phyloP scores from a whole-genome alignment of 2,888 invertebrate genomes.

The Brachyptera risi region DNA sequence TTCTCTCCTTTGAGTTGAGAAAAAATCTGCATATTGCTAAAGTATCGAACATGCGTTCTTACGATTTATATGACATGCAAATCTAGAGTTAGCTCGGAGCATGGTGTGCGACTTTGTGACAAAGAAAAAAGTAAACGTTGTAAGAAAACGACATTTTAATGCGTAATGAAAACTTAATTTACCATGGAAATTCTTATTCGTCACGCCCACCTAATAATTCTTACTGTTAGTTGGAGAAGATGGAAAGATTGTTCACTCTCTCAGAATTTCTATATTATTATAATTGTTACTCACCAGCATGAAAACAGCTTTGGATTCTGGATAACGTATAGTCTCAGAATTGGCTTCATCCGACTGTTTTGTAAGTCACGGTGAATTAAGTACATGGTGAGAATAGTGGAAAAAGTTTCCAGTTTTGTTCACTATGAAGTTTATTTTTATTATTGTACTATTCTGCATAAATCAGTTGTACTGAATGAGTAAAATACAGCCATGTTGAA shows the following conservation, averaged over 20 bases:
- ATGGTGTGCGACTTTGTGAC: neutral
- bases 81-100: constrained; percentile 23
- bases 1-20: constrained; percentile 9
- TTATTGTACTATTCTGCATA: too few species aligned
- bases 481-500: too few species aligned
- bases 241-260: constrained; percentile 20
- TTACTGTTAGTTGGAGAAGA: constrained; percentile 21
- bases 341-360: too few species aligned
- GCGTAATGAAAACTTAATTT: constrained; percentile 31
- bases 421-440: too few species aligned
- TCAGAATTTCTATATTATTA: neutral
- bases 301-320: too few species aligned
- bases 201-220: constrained; percentile 26
- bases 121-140: constrained; percentile 2
- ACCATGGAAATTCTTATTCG: constrained; percentile 26
- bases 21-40: constrained; percentile 32
- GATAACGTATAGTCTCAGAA: too few species aligned
- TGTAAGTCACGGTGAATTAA: too few species aligned
- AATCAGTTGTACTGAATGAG: too few species aligned
- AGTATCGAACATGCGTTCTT: constrained; percentile 30
- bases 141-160: constrained; percentile 28
- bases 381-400: too few species aligned
- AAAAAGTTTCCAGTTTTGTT: too few species aligned
- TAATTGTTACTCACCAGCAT: constrained; percentile 2
- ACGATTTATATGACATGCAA: constrained; percentile 32